These are phyloP conservation scores for Drosophila leonis DNA, from an alignment of 2,888 invertebrate species.

Conservation along the genomic window DNA sequence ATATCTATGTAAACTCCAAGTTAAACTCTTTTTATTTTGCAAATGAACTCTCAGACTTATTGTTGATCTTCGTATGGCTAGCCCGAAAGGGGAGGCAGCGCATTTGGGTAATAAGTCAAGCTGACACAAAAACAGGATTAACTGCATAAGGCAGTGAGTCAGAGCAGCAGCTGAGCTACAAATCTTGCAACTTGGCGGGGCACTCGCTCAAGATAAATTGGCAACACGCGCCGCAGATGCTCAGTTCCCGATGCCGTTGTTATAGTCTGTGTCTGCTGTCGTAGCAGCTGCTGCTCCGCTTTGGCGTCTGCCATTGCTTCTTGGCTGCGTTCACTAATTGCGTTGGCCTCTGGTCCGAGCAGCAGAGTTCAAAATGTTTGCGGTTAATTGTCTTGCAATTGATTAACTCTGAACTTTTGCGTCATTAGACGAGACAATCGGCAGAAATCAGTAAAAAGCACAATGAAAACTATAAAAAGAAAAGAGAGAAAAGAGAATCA, in stretches of 20 bases:
- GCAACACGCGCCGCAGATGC: slow-evolving; percentile 74
- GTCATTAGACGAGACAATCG: slow-evolving; percentile 42
- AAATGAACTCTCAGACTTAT: not conserved
- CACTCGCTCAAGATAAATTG: slow-evolving; percentile 69
- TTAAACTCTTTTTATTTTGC: not conserved
- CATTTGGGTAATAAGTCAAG: slow-evolving; percentile 43
- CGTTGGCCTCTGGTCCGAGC: slow-evolving; percentile 39
- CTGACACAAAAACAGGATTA: slow-evolving; percentile 64
- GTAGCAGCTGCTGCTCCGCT: slow-evolving; percentile 45
- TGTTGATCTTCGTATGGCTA: slow-evolving; percentile 18
- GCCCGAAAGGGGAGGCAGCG: slow-evolving; percentile 10
- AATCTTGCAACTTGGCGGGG: slow-evolving; percentile 61
- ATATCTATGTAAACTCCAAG: not conserved
- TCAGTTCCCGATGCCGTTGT: slow-evolving; percentile 11
- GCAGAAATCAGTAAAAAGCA: slow-evolving; percentile 5
- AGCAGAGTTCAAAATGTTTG: slow-evolving; percentile 51
- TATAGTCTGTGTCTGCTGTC: slow-evolving; percentile 7
- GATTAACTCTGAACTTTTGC: slow-evolving; percentile 60
- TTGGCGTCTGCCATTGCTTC: slow-evolving; percentile 26
- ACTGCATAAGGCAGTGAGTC: slow-evolving; percentile 59
- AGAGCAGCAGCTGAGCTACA: slow-evolving; percentile 52
- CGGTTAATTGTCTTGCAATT: slow-evolving; percentile 66
- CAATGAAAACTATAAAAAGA: slow-evolving; percentile 15
- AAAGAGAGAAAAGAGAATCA: slow-evolving; percentile 11
- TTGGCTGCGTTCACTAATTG: slow-evolving; percentile 58